Evolutionary conservation across 2,888 invertebrate species (phyloP).

Genomic region (Pseudeuparius sepicola): DNA sequence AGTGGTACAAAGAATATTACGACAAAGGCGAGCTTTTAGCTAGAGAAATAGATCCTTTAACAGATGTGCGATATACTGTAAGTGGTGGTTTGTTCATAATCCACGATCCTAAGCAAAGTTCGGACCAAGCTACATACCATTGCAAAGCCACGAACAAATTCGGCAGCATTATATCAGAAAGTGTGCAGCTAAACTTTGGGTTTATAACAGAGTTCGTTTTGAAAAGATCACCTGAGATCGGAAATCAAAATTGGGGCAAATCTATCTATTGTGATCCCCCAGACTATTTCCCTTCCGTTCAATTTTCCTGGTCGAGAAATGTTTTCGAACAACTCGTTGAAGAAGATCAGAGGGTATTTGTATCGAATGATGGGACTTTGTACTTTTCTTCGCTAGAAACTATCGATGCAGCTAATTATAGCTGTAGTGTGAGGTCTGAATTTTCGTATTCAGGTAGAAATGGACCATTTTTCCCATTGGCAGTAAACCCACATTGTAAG

Average conservation of each 20-base stretch:
- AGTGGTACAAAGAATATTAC: conserved; percentile 85
- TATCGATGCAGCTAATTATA: conserved; percentile 83
- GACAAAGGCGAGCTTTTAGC: conserved; percentile 66
- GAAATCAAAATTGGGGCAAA: conserved; percentile 90
- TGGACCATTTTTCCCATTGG: conserved; percentile 78
- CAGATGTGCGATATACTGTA: conserved; percentile 66
- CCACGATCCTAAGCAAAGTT: conserved; percentile 65
- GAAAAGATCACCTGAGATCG: conserved; percentile 72
- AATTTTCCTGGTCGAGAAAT: conserved; percentile 86
- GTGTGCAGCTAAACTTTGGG: conserved; percentile 80
- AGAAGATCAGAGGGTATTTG: conserved; percentile 86
- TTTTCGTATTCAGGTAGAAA: conserved; percentile 82
- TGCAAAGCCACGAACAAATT: conserved; percentile 85
- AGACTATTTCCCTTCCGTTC: conserved; percentile 79
- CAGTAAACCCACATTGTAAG: conserved; percentile 71
- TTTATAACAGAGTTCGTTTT: conserved; percentile 84
- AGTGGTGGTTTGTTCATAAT: conserved; percentile 90
- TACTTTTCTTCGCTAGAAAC: conserved; percentile 91
- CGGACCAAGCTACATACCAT: conserved; percentile 82
- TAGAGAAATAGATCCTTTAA: conserved; percentile 65
- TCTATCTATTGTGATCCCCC: conserved; percentile 88
- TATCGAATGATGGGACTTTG: conserved; percentile 85
- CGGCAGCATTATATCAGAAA: conserved; percentile 82
- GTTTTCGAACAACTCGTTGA: conserved; percentile 88
- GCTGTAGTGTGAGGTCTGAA: conserved; percentile 81